Conservation (phyloP, 2,888 invertebrate genomes). For the Thymelicus lineola region DNA sequence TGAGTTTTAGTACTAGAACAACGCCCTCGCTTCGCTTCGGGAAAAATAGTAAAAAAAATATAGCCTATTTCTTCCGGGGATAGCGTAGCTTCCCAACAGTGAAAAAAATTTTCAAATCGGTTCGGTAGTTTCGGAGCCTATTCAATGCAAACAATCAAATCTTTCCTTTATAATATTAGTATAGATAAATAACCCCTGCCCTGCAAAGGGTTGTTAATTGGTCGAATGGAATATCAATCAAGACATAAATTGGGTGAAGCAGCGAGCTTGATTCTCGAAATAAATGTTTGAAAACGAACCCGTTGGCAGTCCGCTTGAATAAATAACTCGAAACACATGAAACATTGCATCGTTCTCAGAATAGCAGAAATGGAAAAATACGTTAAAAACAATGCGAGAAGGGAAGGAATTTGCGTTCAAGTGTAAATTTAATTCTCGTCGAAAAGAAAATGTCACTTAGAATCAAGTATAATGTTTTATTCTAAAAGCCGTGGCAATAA, state of each 20-base stretch:
- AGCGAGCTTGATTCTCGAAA: neutral
- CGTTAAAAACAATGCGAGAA: neutral
- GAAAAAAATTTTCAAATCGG: too few relatives aligned
- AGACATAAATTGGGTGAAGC: constrained; percentile 7
- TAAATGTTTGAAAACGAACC: constrained; percentile 1
- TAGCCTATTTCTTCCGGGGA: too few relatives aligned
- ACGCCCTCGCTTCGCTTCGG: too few relatives aligned
- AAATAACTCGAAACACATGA: constrained; percentile 21
- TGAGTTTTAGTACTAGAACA: too few relatives aligned
- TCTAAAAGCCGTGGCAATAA: neutral
- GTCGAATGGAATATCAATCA: neutral
- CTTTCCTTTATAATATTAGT: too few relatives aligned
- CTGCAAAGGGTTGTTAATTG: neutral
- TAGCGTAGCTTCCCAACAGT: too few relatives aligned
- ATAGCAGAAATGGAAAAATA: constrained; percentile 8
- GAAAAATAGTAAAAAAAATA: too few relatives aligned
- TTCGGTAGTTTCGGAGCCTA: too few relatives aligned
- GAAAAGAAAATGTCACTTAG: neutral
- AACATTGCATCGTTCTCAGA: constrained; percentile 11
- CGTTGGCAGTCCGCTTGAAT: constrained; percentile 12
- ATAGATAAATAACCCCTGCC: neutral
- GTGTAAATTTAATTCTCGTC: neutral
- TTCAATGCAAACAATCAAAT: too few relatives aligned
- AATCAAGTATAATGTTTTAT: neutral
- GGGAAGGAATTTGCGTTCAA: neutral